Base-by-base conservation (phyloP, 2,888 invertebrate genomes). In the Raillietiella orientalis region DNA sequence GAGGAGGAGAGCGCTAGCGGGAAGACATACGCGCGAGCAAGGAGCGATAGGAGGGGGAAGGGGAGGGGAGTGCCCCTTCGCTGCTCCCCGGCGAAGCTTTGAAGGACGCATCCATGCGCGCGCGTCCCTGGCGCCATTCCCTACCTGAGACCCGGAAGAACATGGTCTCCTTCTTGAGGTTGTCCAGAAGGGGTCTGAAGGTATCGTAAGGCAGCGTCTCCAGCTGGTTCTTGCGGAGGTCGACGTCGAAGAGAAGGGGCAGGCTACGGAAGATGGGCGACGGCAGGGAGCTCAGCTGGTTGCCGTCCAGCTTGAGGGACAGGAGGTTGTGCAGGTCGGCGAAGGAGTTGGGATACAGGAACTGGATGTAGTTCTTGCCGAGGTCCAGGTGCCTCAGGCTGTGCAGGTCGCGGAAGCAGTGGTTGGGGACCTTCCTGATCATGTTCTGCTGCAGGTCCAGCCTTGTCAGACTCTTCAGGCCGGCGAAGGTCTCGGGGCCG, bases 401-500 rank as follows among this genome's bases (percentile, higher is more conserved):
- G 52, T 66, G 66, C 43, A 70, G 49, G 41, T 72, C 71, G 2
- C 63, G 59, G 45, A 75, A 74, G 20, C 65, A 67, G 32, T 64
- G 60, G 36, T 70, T 69, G 3, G 66, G 67, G 37, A 75, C 56
- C 49, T 65, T 66, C 36, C 62, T 59, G 38, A 75, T 59, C 39
- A 58, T 56, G 44, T 75, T 75, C 35, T 54, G 54, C 32, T 64
- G 60, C 35, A 75, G 49, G 46, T 70, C 66, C 35, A 75, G 55
- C 41, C 61, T 56, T 43, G 59, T 58, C 34, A 75, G 51, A 43
- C 62, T 62, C 25, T 60, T 59, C 42, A 75, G 50, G 23, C 72
- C 72, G 37, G 61, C 56, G 46, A 74, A 74, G 33, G 65, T 66
- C 39, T 66, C 65, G 32, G 62, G 58, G 33, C 66, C 66, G 40